Base-by-base conservation (phyloP, 2,113 vertebrate genomes). In the Psittacula cyanocephala region DNA sequence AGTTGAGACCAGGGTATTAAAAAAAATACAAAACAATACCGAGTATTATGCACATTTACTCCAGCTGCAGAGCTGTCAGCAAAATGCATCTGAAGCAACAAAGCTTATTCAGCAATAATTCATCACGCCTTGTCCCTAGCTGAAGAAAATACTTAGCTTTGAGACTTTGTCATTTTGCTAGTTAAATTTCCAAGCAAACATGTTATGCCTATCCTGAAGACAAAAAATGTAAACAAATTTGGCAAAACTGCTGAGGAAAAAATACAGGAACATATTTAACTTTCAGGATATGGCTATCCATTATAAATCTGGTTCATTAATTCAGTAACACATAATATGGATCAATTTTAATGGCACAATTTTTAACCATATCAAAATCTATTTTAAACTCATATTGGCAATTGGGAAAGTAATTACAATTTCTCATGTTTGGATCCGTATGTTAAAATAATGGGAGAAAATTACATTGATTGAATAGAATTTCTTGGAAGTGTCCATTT, bases 71-170 rank as follows among this genome's bases (percentile, higher is more conserved):
- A 86, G 81, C 50, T 81, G 68, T 88, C 91, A 88, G 79, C 89
- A 97, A 78, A 93, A 92, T 2, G 7, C 89, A 82, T 43, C 84
- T 49, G 60, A 94, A 95, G 62, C 94, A 87, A 95, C 87, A 87
- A 89, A 95, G 75, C 78, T 96, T 93, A 93, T 93, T 86, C 94
- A 90, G 88, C 52, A 92, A 72, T 92, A 84, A 67, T 95, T 93
- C 83, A 92, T 71, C 75, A 62, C 18, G 87, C 53, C 37, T 81
- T 83, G 68, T 47, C 47, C 70, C 65, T 89, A 57, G 81, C 55
- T 89, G 74, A 86, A 95, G 65, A 92, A 71, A 93, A 49, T 0
- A 0, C 43, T 93, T 15, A 79, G 69, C 71, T 94, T 81, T 91
- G 74, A 81, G 68, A 62, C 67, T 78, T 67, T 64, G 39, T 68